Conservation (phyloP, 2,888 invertebrate genomes). For the Ferrisia virgata region DNA sequence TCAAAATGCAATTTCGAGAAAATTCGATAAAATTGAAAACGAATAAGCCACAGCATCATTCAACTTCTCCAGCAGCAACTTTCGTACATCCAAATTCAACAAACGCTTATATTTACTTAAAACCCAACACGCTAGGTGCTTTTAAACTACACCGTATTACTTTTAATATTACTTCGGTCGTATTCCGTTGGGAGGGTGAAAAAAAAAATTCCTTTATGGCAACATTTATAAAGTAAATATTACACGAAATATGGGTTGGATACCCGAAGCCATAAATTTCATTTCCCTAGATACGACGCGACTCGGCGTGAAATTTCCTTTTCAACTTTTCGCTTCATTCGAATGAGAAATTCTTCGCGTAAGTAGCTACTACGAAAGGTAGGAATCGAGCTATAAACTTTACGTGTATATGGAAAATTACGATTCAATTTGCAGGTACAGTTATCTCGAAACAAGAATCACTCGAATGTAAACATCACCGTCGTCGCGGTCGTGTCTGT, state of each 20-base stretch:
- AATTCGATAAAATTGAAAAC: too few relatives aligned
- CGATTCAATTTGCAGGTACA: neutral
- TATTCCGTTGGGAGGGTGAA: neutral
- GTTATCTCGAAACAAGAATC: neutral
- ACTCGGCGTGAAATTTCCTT: neutral
- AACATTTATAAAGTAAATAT: neutral
- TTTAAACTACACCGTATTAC: neutral
- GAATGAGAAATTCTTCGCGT: neutral
- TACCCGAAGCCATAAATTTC: neutral
- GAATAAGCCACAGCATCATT: too few relatives aligned
- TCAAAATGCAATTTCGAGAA: too few relatives aligned
- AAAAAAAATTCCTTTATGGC: neutral
- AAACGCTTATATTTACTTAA: neutral
- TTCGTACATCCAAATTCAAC: neutral
- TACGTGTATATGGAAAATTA: too few relatives aligned
- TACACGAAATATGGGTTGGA: neutral
- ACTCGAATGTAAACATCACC: too few relatives aligned
- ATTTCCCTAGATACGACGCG: neutral
- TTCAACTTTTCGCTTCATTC: neutral
- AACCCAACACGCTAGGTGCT: neutral
- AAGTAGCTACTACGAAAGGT: neutral
- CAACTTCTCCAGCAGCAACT: neutral
- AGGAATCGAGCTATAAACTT: neutral
- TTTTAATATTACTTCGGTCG: neutral
- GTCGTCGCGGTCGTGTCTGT: neutral